These are phyloP conservation scores for Elmis aenea DNA, from an alignment of 2,888 invertebrate genomes.

Conservation along the genomic window DNA sequence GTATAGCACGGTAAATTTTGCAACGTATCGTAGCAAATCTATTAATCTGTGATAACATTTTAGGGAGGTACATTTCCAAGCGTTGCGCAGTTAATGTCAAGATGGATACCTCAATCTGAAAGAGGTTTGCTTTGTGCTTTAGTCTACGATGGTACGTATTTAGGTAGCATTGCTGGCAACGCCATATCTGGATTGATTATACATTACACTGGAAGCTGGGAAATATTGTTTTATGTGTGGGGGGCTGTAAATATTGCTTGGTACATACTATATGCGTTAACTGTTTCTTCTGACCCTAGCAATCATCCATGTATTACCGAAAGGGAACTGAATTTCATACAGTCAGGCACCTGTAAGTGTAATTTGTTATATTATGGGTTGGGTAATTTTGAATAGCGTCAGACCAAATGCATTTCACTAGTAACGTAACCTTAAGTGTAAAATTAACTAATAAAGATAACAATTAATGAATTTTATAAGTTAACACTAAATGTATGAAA, in stretches of 20 bases:
- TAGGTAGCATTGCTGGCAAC: slow-evolving; percentile 59
- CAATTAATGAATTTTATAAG: too few relatives aligned
- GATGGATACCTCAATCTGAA: slow-evolving; percentile 76
- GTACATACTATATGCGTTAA: slow-evolving; percentile 50
- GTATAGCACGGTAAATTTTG: too few relatives aligned
- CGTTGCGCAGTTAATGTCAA: slow-evolving; percentile 70
- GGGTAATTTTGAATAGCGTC: too few relatives aligned
- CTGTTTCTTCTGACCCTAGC: slow-evolving; percentile 54
- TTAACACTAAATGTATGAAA: too few relatives aligned
- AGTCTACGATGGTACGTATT: slow-evolving; percentile 74
- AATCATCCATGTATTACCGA: slow-evolving; percentile 71
- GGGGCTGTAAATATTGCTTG: slow-evolving; percentile 71
- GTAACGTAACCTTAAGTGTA: too few relatives aligned
- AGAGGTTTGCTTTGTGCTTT: slow-evolving; percentile 72
- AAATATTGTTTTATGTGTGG: slow-evolving; percentile 74
- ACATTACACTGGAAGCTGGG: slow-evolving; percentile 62
- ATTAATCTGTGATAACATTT: too few relatives aligned
- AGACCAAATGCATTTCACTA: too few relatives aligned
- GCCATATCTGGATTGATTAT: slow-evolving; percentile 64
- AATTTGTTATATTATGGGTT: too few relatives aligned
- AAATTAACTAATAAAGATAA: too few relatives aligned
- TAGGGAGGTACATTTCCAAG: slow-evolving; percentile 64
- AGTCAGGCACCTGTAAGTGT: too few relatives aligned
- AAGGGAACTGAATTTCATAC: too few relatives aligned
- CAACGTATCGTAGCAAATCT: too few relatives aligned